phyloP scores from a whole-genome alignment of 2,113 vertebrate species.

The Ia io region DNA sequence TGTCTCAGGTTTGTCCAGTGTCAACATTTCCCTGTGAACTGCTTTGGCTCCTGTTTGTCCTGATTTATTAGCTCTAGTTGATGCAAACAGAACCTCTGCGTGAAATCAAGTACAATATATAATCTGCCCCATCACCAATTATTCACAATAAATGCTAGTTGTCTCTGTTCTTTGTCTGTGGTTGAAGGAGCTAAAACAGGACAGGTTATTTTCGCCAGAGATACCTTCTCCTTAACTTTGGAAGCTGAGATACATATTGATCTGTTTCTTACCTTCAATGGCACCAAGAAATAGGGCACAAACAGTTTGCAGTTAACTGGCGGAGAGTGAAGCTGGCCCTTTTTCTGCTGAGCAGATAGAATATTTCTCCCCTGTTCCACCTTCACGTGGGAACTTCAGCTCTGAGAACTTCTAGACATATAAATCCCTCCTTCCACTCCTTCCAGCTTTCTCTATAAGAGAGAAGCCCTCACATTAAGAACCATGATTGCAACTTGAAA shows the following conservation, averaged over 20 bases:
- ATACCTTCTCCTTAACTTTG: conserved; percentile 23
- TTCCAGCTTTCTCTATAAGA: background rate
- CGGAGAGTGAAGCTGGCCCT: background rate
- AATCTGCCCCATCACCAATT: conserved; percentile 48
- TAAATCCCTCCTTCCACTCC: background rate
- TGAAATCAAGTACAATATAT: conserved; percentile 36
- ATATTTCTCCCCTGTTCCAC: background rate
- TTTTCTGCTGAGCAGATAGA: conserved; percentile 59
- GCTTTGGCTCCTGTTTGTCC: background rate
- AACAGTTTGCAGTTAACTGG: background rate
- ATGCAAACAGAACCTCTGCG: conserved; percentile 30
- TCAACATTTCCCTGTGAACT: background rate
- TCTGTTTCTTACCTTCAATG: conserved; percentile 53
- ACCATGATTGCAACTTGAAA: background rate
- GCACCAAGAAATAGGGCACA: conserved; percentile 32
- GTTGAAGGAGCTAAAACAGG: conserved; percentile 44
- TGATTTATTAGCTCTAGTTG: conserved; percentile 34
- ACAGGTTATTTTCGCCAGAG: conserved; percentile 39
- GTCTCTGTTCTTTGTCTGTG: conserved; percentile 39
- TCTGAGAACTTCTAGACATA: background rate
- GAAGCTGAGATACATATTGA: conserved; percentile 37
- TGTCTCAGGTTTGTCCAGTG: background rate
- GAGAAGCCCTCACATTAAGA: background rate
- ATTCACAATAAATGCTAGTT: conserved; percentile 23
- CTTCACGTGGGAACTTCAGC: background rate